Conservation (phyloP, 2,113 vertebrate species). For the Oriolus oriolus region DNA sequence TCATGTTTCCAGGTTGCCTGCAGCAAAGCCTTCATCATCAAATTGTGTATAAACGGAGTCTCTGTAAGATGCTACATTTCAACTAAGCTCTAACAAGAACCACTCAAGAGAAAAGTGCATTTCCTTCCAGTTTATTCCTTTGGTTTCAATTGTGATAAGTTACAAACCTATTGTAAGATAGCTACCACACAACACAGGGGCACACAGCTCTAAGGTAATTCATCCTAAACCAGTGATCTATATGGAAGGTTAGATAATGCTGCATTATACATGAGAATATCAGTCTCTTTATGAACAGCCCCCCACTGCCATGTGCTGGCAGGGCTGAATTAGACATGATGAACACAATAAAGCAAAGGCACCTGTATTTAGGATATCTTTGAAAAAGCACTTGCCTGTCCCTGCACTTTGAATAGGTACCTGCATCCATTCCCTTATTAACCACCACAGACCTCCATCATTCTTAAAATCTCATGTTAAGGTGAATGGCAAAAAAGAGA, state of each 20-base stretch:
- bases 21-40: conserved; percentile 59
- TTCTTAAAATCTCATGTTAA: neutral
- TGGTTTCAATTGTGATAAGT: conserved; percentile 6
- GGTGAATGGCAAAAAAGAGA: neutral
- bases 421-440: neutral
- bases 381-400: neutral
- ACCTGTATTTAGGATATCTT: neutral
- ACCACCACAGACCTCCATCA: neutral
- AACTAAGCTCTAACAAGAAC: conserved; percentile 42
- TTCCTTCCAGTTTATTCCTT: conserved; percentile 30
- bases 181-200: neutral
- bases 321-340: conserved; percentile 24
- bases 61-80: conserved; percentile 44
- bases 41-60: conserved; percentile 31
- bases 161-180: neutral
- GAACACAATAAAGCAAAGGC: conserved; percentile 19
- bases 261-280: conserved; percentile 41
- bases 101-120: conserved; percentile 38
- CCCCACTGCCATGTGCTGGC: neutral
- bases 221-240: neutral
- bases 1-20: conserved; percentile 50
- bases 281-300: neutral
- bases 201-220: neutral
- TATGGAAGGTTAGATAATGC: neutral
- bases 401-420: neutral